phyloP scores from a whole-genome alignment of 2,113 vertebrate genomes.

The Jacana jacana region DNA sequence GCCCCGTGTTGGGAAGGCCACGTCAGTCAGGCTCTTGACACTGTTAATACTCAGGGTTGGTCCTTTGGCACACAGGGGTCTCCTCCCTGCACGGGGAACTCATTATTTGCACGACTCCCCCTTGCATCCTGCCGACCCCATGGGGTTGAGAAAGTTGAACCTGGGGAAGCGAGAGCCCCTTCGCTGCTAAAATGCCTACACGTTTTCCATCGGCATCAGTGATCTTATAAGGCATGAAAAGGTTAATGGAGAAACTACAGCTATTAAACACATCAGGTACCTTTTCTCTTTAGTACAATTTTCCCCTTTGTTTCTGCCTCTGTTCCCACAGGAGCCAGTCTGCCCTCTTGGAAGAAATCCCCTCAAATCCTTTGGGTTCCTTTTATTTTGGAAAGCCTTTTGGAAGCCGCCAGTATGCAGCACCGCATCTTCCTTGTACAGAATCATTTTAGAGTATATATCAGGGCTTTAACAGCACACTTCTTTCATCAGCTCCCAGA shows the following conservation, averaged over 20 bases:
- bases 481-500: constrained; percentile 53
- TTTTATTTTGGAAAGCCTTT: constrained; percentile 18
- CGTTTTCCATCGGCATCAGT: not conserved
- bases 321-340: not conserved
- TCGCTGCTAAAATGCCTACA: not conserved
- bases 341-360: not conserved
- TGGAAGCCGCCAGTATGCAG: not conserved
- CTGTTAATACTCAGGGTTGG: not conserved
- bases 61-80: not conserved
- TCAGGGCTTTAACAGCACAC: constrained; percentile 2
- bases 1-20: not conserved
- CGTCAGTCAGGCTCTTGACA: not conserved
- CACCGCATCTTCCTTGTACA: not conserved
- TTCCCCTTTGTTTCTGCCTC: not conserved
- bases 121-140: not conserved
- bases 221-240: not conserved
- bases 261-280: not conserved
- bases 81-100: not conserved
- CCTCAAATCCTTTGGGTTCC: not conserved
- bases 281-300: not conserved
- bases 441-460: not conserved
- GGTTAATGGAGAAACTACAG: not conserved
- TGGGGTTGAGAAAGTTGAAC: not conserved
- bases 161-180: not conserved
- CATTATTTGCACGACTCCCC: not conserved